Evolutionary conservation across 2,888 invertebrate genomes (phyloP), one percentile per base, ranked within the genome.

Genomic region (Hydriomena furcata): DNA sequence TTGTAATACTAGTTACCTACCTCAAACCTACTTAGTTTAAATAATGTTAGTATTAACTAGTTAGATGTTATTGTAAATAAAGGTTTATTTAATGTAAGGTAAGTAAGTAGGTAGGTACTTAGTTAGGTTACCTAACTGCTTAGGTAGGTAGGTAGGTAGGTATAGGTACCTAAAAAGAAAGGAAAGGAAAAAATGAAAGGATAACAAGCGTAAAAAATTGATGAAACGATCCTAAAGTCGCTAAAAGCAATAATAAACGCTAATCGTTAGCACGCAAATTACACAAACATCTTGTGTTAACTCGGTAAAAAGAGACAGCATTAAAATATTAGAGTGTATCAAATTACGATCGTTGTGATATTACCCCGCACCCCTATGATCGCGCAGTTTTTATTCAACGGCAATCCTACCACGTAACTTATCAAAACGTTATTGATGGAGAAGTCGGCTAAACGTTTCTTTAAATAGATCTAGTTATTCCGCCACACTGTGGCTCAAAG

Each of bases 401-500:
- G 32, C 32, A 24, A 36, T 48, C 32, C n/a, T n/a, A n/a, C n/a
- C n/a, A 12, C 4, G 20, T 25, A 31, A 17, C 23, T 12, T 35
- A 42, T 38, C 45, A 45, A 41, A 41, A 54, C 43, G 41, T 32
- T 54, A 46, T 50, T 45, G 54, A 54, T 38, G 38, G 20, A 45
- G 34, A 44, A 42, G 36, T 47, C 41, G 24, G 43, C 24, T 38
- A 50, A 50, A 44, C 38, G 28, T 38, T 42, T 34, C 28, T 47
- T 31, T 11, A 31, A 43, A 30, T 38, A 35, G 13, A 50, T 68
- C 69, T 75, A 77, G 11, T 21, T 31, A 28, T 10, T 11, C 76
- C 75, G 75, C 71, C 68, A 71, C 72, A 73, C 70, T 73, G 65
- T 58, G 74, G 76, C 68, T 69, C 74, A 77, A 79, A 79, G 81